These are phyloP conservation scores for Octomys mimax DNA, from an alignment of 2,797 vertebrate species.

Conservation along the genomic window DNA sequence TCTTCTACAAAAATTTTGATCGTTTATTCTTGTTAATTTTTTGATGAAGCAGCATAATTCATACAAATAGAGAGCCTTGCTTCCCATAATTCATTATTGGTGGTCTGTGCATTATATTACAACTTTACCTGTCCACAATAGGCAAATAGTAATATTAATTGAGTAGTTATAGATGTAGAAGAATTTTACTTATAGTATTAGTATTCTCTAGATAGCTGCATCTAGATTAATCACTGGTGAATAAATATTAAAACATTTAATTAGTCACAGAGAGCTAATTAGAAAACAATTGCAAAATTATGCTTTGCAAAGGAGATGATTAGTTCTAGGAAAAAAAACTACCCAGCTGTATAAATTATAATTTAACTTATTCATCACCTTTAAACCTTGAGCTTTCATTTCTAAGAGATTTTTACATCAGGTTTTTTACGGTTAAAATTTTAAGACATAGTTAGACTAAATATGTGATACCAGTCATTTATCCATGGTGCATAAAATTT, in stretches of 20 bases:
- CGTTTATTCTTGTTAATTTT: conserved; percentile 20
- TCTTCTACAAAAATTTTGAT: conserved; percentile 16
- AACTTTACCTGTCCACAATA: background rate
- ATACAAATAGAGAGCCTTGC: background rate
- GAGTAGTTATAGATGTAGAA: background rate
- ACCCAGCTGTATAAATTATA: conserved; percentile 46
- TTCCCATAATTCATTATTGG: background rate
- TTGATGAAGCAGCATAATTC: conserved; percentile 12
- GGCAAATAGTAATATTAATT: background rate
- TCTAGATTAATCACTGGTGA: background rate
- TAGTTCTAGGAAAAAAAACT: conserved; percentile 35
- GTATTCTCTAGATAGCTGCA: conserved; percentile 42
- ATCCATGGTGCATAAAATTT: background rate
- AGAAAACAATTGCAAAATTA: conserved; percentile 73
- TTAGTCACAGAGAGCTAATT: conserved; percentile 60
- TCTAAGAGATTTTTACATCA: conserved; percentile 32
- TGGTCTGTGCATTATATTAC: background rate
- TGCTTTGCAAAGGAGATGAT: conserved; percentile 39
- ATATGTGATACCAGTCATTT: background rate
- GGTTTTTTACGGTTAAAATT: background rate
- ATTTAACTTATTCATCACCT: conserved; percentile 55
- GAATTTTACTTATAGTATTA: background rate
- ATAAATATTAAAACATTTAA: conserved; percentile 67
- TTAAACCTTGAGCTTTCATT: conserved; percentile 32
- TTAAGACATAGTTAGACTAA: conserved; percentile 15